Evolutionary conservation across 1,140 invertebrate genomes (phyloP).

Genomic region (Drosophila triauraria): DNA sequence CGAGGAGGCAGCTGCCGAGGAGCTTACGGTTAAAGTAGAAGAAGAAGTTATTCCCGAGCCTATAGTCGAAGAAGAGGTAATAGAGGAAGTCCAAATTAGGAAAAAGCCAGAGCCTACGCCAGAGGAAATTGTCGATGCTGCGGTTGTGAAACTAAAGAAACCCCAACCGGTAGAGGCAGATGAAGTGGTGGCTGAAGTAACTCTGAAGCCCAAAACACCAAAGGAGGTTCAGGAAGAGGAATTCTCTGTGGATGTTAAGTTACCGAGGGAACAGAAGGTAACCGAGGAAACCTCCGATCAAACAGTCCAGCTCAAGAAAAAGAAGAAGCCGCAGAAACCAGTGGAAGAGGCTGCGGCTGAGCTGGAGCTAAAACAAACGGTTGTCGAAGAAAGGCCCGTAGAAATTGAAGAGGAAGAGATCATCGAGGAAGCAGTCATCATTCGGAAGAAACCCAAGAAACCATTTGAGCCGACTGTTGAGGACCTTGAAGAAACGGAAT

Average conservation of each 20-base stretch:
- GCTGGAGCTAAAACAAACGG: constrained; percentile 85
- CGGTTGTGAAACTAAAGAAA: constrained; percentile 65
- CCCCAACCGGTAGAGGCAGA: constrained; percentile 67
- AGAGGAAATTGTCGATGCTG: constrained; percentile 54
- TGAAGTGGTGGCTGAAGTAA: constrained; percentile 77
- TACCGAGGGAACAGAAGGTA: constrained; percentile 62
- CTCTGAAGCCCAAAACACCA: constrained; percentile 77
- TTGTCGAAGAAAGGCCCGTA: constrained; percentile 80
- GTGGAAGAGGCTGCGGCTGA: constrained; percentile 85
- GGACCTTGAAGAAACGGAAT: constrained; percentile 78
- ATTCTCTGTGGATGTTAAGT: constrained; percentile 74
- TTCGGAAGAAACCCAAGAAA: constrained; percentile 81
- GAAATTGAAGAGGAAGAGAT: constrained; percentile 85
- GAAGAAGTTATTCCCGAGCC: constrained; percentile 69
- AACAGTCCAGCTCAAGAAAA: constrained; percentile 74
- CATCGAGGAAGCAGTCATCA: constrained; percentile 72
- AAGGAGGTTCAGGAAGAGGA: constrained; percentile 75
- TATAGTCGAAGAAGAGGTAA: constrained; percentile 66
- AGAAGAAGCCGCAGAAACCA: constrained; percentile 82
- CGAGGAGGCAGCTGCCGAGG: constrained; percentile 62
- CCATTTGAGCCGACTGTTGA: constrained; percentile 65
- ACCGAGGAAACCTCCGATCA: constrained; percentile 74
- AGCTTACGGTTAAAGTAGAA: constrained; percentile 73
- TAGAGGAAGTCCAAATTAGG: constrained; percentile 69
- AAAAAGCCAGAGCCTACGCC: constrained; percentile 50